Evolutionary conservation across 1,140 invertebrate species (phyloP).

Genomic region (Pygmarrhopalites habei): DNA sequence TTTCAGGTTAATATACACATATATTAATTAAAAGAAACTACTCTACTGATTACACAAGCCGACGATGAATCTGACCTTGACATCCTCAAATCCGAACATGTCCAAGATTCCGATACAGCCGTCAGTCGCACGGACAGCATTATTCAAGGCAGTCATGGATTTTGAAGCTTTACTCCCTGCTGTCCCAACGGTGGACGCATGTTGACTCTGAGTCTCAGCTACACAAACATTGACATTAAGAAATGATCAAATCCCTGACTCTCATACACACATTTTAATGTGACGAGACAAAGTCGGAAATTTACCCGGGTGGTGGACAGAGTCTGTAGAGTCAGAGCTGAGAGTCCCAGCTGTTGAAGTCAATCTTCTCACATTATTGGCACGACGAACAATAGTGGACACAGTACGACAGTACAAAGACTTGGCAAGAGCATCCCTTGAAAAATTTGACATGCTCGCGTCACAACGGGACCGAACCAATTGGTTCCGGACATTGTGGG

Average conservation of each 20-base stretch:
- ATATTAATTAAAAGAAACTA: background rate
- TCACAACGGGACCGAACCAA: conserved; percentile 74
- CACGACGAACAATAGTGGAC: conserved; percentile 84
- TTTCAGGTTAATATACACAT: no score
- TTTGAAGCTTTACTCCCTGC: conserved; percentile 72
- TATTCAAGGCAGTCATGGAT: conserved; percentile 79
- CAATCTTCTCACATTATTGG: conserved; percentile 81
- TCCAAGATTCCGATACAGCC: conserved; percentile 90
- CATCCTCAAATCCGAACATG: conserved; percentile 94
- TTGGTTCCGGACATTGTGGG: conserved; percentile 74
- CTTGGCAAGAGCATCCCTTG: conserved; percentile 81
- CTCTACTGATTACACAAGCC: background rate
- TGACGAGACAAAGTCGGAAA: no score
- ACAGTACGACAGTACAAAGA: conserved; percentile 89
- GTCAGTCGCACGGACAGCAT: conserved; percentile 84
- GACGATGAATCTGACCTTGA: conserved; percentile 49
- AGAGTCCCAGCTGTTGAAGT: conserved; percentile 77
- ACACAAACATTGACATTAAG: no score
- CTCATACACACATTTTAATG: no score
- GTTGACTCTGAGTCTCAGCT: conserved; percentile 72
- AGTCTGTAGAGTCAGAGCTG: conserved; percentile 84
- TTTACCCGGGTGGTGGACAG: conserved; percentile 73
- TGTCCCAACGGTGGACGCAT: conserved; percentile 75
- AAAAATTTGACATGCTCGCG: conserved; percentile 74
- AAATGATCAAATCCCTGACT: no score